Evolutionary conservation across 2,888 invertebrate genomes (phyloP), one percentile per base, ranked within the genome.

Genomic region (Patella caerulea): DNA sequence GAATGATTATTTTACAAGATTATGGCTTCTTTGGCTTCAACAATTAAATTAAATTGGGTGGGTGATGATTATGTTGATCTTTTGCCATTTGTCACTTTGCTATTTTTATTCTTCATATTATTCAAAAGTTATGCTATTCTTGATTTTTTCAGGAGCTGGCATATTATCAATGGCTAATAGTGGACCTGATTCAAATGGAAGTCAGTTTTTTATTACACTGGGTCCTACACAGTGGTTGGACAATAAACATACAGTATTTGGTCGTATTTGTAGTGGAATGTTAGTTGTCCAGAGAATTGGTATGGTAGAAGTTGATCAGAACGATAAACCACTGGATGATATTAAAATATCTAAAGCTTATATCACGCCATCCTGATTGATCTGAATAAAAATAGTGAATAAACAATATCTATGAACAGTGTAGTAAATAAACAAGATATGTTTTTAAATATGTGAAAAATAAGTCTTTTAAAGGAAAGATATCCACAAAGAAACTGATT

Each of bases 161-260:
- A 95, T 97, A 78, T 89, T 97, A 56, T 98, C 98, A 0, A 99
- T 99, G 99, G 99, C 99, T 0, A 99, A 99, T 93, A 96, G 98
- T 29, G 98, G 99, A 0, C 98, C 98, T 0, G 95, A 99, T 89
- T 95, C 97, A 9, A 99, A 99, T 92, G 98, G 98, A 3, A 98
- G 98, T 54, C 99, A 99, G 91, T 99, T 99, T 93, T 99, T 99
- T 88, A 96, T 99, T 73, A 98, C 98, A 0, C 92, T 99, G 80
- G 98, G 96, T 0, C 98, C 99, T 1, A 97, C 98, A 0, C 98
- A 98, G 88, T 99, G 99, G 98, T 93, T 99, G 59, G 99, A 99
- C 93, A 96, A 97, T 15, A 98, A 98, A 91, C 99, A 99, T 92
- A 94, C 98, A 2, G 98, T 99, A 90, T 99, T 99, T 93, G 99